Conservation (phyloP, 1,140 invertebrate genomes). For the Euura saliciscinereae region DNA sequence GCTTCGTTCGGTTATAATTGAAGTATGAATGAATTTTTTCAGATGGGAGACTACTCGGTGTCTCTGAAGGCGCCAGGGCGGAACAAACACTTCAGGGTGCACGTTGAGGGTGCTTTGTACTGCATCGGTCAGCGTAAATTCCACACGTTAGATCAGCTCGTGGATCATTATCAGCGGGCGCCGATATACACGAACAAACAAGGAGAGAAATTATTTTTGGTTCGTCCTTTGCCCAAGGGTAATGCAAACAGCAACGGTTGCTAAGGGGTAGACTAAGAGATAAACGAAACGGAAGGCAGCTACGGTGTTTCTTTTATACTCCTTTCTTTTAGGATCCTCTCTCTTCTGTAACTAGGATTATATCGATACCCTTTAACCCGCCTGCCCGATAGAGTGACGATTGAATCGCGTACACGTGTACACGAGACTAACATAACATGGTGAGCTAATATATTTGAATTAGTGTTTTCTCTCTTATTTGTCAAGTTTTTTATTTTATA, state of each 20-base stretch:
- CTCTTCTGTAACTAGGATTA: slow-evolving; percentile 33
- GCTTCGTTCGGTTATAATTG: not conserved
- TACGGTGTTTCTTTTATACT: not conserved
- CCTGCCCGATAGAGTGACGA: slow-evolving; percentile 47
- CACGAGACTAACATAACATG: slow-evolving; percentile 52
- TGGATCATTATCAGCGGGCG: slow-evolving; percentile 97
- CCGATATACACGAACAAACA: slow-evolving; percentile 98
- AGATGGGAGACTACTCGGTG: slow-evolving; percentile 98
- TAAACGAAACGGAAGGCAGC: not conserved
- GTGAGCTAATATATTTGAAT: slow-evolving; percentile 54
- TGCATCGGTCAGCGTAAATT: slow-evolving; percentile 99
- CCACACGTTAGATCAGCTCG: slow-evolving; percentile 92
- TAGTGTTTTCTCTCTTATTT: slow-evolving; percentile 43
- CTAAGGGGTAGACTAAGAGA: slow-evolving; percentile 37
- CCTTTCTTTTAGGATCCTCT: slow-evolving; percentile 3
- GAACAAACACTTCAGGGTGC: slow-evolving; percentile 99
- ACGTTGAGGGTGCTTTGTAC: slow-evolving; percentile 91
- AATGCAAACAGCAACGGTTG: slow-evolving; percentile 59
- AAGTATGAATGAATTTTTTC: slow-evolving; percentile 44
- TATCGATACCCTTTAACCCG: slow-evolving; percentile 46
- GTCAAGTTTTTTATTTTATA: slow-evolving; percentile 31
- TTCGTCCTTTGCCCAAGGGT: slow-evolving; percentile 82
- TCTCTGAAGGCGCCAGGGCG: slow-evolving; percentile 96
- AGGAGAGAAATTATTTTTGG: slow-evolving; percentile 91
- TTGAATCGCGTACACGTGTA: slow-evolving; percentile 50